phyloP scores from a whole-genome alignment of 2,888 invertebrate species.

The Nomada ruficornis region DNA sequence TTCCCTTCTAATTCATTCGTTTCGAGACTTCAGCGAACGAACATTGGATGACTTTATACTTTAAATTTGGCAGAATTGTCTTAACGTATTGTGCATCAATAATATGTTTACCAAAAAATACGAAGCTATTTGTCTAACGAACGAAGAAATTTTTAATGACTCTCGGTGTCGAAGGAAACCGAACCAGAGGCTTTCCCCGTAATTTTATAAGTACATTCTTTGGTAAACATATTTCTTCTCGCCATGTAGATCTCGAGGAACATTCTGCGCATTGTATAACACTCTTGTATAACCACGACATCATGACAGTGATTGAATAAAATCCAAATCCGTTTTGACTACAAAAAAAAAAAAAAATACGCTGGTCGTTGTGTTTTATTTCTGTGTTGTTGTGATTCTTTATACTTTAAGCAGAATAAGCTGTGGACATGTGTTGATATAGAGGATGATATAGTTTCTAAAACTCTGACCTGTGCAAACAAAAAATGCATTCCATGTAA shows the following conservation, averaged over 20 bases:
- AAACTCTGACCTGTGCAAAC: constrained; percentile 34
- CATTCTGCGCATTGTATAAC: constrained; percentile 81
- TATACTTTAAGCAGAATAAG: constrained; percentile 67
- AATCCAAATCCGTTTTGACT: constrained; percentile 82
- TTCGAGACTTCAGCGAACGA: constrained; percentile 64
- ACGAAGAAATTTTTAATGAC: constrained; percentile 45
- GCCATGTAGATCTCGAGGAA: constrained; percentile 78
- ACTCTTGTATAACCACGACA: constrained; percentile 81
- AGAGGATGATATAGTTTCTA: constrained; percentile 46
- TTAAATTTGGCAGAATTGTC: constrained; percentile 62
- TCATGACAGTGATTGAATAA: constrained; percentile 82
- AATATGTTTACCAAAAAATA: constrained; percentile 78
- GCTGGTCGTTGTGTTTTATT: constrained; percentile 81
- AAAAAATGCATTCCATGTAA: constrained; percentile 7
- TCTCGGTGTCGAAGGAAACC: constrained; percentile 12
- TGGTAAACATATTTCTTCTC: constrained; percentile 80
- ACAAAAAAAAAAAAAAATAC: constrained; percentile 67
- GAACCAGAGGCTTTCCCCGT: constrained; percentile 10
- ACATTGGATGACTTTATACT: constrained; percentile 64
- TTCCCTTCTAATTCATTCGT: constrained; percentile 61
- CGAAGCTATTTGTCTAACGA: constrained; percentile 3
- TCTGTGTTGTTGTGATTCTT: constrained; percentile 74
- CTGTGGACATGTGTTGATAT: constrained; percentile 44
- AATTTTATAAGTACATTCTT: constrained; percentile 68
- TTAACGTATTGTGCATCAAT: constrained; percentile 69